Percentiles rank a stretch among this genome's conserved stretches.
phyloP scores from a whole-genome alignment of 2,888 invertebrate genomes.

The Drosophila greeni region DNA sequence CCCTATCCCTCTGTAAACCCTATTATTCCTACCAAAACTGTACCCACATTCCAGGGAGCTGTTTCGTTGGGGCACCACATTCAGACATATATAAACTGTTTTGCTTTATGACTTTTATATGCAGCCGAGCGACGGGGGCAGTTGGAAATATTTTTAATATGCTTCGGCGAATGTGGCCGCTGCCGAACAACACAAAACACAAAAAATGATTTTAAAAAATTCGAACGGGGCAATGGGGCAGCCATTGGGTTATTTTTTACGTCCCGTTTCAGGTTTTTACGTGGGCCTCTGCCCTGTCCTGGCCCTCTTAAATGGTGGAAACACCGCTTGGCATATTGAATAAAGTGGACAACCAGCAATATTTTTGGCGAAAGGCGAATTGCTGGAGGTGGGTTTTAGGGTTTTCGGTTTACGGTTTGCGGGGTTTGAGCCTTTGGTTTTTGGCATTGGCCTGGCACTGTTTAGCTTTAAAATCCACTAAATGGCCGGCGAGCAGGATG shows the following conservation, averaged over 20 bases:
- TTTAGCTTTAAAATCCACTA: slow-evolving; percentile 60
- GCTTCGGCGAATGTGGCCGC: slow-evolving; percentile 53
- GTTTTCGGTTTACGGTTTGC: not conserved
- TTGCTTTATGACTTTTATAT: slow-evolving; percentile 73
- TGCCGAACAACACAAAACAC: slow-evolving; percentile 3
- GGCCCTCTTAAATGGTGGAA: slow-evolving; percentile 30
- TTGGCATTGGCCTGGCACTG: slow-evolving; percentile 32
- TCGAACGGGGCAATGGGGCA: slow-evolving; percentile 22
- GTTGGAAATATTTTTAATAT: slow-evolving; percentile 72
- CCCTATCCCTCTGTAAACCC: not conserved
- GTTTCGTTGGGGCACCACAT: slow-evolving; percentile 31
- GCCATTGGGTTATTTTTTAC: slow-evolving; percentile 35
- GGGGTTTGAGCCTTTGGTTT: slow-evolving; percentile 10
- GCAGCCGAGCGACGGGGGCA: slow-evolving; percentile 44
- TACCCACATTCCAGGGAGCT: not conserved
- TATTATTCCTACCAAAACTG: not conserved
- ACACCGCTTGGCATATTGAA: slow-evolving; percentile 55
- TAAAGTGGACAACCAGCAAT: slow-evolving; percentile 49
- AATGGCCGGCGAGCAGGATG: slow-evolving; percentile 45
- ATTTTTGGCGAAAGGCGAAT: slow-evolving; percentile 36
- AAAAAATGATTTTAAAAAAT: slow-evolving; percentile 19
- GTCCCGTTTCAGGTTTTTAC: slow-evolving; percentile 47
- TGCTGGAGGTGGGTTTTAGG: slow-evolving; percentile 3
- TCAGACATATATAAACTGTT: slow-evolving; percentile 56
- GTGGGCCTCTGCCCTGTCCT: slow-evolving; percentile 17